Evolutionary conservation across 2,113 vertebrate genomes (phyloP).

Genomic region (Tetraodon nigroviridis): DNA sequence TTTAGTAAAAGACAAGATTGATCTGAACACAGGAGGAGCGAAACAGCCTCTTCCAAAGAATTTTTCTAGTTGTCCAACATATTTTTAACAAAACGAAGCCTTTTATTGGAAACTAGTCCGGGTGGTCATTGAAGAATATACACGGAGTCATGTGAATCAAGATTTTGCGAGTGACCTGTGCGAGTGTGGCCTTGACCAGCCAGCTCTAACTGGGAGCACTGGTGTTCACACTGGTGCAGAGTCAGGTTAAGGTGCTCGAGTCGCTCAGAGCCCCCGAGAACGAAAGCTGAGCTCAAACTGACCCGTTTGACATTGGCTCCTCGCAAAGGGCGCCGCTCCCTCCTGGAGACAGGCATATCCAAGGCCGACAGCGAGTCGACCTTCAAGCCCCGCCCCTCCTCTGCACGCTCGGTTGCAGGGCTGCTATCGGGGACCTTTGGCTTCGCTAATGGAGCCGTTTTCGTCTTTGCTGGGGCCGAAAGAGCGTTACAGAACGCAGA

Average conservation of each 20-base stretch:
- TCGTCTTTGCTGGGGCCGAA: conserved; percentile 26
- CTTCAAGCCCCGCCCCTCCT: conserved; percentile 6
- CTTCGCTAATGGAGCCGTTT: conserved; percentile 43
- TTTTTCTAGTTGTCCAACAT: too few species aligned
- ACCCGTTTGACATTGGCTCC: conserved; percentile 46
- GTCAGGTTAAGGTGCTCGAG: conserved; percentile 3
- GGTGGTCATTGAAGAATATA: too few species aligned
- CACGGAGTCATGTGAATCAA: too few species aligned
- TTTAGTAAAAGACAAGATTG: too few species aligned
- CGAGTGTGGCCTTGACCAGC: not conserved
- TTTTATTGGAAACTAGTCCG: too few species aligned
- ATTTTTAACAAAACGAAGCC: too few species aligned
- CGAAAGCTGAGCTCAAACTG: conserved; percentile 32
- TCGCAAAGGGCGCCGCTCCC: conserved; percentile 20
- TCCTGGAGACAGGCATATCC: conserved; percentile 32
- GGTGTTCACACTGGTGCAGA: conserved; percentile 17
- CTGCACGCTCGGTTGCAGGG: not conserved
- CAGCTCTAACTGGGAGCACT: conserved; percentile 1
- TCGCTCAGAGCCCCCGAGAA: conserved; percentile 25
- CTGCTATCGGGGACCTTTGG: conserved; percentile 7
- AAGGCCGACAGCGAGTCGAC: conserved; percentile 17
- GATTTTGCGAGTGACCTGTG: too few species aligned
- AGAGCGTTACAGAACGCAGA: conserved; percentile 29
- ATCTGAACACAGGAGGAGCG: too few species aligned
- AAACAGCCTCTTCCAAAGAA: too few species aligned